Evolutionary conservation across 2,113 vertebrate genomes (phyloP).

Genomic region (Hippocampus abdominalis): DNA sequence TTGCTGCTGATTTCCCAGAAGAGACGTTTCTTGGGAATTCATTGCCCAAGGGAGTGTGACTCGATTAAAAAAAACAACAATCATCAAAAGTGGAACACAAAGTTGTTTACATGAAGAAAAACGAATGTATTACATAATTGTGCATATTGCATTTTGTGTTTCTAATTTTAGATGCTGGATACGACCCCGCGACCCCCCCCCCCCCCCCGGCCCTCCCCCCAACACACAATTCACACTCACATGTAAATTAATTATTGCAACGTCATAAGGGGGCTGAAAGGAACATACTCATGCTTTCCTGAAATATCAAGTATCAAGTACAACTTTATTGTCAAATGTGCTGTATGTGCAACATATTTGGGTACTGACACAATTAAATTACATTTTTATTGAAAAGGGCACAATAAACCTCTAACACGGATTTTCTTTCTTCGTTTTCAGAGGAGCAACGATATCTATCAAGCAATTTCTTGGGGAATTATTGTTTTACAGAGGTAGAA

Average conservation of each 20-base stretch:
- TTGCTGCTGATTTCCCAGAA: constrained; percentile 39
- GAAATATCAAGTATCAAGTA: background rate
- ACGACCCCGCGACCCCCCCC: too few species aligned
- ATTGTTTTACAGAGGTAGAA: background rate
- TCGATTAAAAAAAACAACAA: background rate
- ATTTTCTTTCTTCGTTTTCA: too few species aligned
- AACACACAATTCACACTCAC: background rate
- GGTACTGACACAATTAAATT: too few species aligned
- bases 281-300: background rate
- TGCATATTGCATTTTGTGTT: background rate
- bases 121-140: background rate
- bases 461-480: background rate
- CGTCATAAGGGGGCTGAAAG: background rate
- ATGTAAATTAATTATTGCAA: background rate
- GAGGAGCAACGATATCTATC: too few species aligned
- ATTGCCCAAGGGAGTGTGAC: background rate
- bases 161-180: background rate
- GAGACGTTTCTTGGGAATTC: constrained; percentile 24
- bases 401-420: too few species aligned
- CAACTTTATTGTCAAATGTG: too few species aligned
- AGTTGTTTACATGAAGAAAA: background rate
- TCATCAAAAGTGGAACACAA: background rate
- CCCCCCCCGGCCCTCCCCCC: too few species aligned
- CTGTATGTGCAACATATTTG: too few species aligned
- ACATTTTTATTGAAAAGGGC: too few species aligned